A percentile compares a stretch with the other conserved stretches of the same genome.
These are phyloP conservation scores for Aphelenchoides besseyi DNA, from an alignment of 1,140 invertebrate species.

Conservation along the genomic window DNA sequence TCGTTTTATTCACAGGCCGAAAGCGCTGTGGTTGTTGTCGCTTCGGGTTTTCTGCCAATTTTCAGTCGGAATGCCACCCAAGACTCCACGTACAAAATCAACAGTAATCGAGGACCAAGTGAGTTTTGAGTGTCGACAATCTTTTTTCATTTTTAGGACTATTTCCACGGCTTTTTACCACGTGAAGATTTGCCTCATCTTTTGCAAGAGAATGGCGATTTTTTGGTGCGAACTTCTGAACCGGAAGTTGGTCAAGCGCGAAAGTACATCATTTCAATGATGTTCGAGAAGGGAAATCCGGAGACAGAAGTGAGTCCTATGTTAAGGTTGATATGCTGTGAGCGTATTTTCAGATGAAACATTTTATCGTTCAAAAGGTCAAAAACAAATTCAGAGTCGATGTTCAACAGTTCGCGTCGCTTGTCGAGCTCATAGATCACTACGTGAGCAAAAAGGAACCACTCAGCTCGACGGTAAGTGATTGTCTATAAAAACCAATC, in stretches of 20 bases:
- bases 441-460: slow-evolving; percentile 19
- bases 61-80: no score
- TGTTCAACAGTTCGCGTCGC: neutral
- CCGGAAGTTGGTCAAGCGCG: slow-evolving; percentile 18
- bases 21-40: no score
- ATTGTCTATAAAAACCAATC: neutral
- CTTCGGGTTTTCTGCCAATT: no score
- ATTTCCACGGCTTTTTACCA: slow-evolving; percentile 16
- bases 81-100: no score
- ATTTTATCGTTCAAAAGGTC: slow-evolving; percentile 22
- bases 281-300: slow-evolving; percentile 22
- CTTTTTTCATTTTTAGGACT: no score
- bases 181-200: slow-evolving; percentile 36
- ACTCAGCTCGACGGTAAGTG: neutral
- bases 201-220: slow-evolving; percentile 34
- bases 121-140: no score
- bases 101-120: no score
- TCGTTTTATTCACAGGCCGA: no score
- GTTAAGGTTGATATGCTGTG: neutral
- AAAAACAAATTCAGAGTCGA: slow-evolving; percentile 19
- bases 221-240: slow-evolving; percentile 30
- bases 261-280: slow-evolving; percentile 21
- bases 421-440: slow-evolving; percentile 28
- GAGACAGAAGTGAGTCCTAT: slow-evolving; percentile 6
- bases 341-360: slow-evolving; percentile 16